Evolutionary conservation across 2,113 vertebrate species (phyloP).

Genomic region (Spea multiplicata): DNA sequence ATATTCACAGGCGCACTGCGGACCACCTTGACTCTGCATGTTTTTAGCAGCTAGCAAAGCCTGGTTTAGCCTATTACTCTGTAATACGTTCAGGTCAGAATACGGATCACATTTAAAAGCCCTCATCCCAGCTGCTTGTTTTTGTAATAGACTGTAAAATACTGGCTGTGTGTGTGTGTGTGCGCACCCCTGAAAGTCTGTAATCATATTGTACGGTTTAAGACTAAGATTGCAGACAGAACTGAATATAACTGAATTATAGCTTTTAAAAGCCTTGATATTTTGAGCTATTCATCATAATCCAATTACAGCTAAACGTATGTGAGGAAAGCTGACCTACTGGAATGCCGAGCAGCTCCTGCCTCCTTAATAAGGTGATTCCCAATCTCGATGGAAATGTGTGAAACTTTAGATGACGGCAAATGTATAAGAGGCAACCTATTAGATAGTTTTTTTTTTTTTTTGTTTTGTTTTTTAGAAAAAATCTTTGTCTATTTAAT

Average conservation of each 20-base stretch:
- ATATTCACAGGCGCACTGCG: background rate
- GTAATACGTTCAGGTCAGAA: background rate
- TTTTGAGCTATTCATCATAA: slow-evolving; percentile 33
- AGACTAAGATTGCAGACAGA: slow-evolving; percentile 4
- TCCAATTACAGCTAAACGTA: slow-evolving; percentile 26
- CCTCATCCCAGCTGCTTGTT: background rate
- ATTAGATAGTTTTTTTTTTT: too few relatives aligned
- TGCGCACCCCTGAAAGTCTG: slow-evolving; percentile 17
- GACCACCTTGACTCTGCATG: background rate
- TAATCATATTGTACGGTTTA: slow-evolving; percentile 11
- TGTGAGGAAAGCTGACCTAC: slow-evolving; percentile 12
- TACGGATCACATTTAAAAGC: slow-evolving; percentile 9
- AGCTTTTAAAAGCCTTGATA: slow-evolving; percentile 15
- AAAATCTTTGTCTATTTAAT: too few relatives aligned
- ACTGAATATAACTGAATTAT: slow-evolving; percentile 16
- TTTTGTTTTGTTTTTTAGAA: too few relatives aligned
- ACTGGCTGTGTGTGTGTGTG: background rate
- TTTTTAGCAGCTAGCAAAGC: background rate
- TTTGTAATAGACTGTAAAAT: slow-evolving; percentile 3
- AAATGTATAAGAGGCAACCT: background rate
- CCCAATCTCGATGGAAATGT: background rate
- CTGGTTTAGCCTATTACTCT: slow-evolving; percentile 6
- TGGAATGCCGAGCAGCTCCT: slow-evolving; percentile 17
- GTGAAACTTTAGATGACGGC: slow-evolving; percentile 14
- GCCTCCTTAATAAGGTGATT: slow-evolving; percentile 11